A percentile compares a stretch with the other conserved stretches of the same genome.
Conservation (phyloP, 2,888 invertebrate species). For the Mythimna lalbum region DNA sequence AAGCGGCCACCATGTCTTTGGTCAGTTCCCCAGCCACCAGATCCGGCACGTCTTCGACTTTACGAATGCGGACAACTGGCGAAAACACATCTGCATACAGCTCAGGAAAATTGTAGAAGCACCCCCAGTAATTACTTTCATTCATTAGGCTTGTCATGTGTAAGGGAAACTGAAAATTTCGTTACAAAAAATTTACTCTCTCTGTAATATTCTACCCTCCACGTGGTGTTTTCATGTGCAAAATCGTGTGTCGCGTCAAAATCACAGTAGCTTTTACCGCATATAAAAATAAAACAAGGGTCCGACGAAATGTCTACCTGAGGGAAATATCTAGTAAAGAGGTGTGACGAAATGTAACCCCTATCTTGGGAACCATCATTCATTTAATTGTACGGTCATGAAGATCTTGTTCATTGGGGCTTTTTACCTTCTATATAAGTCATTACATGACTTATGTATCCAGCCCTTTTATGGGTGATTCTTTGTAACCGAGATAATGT, state of each 20-base stretch:
- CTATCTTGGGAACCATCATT: constrained; percentile 68
- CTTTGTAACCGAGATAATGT: no score
- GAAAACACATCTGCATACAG: constrained; percentile 80
- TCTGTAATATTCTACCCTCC: background rate
- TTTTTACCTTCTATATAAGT: constrained; percentile 64
- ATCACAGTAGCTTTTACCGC: constrained; percentile 56
- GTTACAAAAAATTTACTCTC: background rate
- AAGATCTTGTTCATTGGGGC: constrained; percentile 47
- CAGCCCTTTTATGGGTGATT: constrained; percentile 30
- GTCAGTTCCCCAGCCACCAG: constrained; percentile 86
- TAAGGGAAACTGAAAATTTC: constrained; percentile 76
- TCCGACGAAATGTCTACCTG: constrained; percentile 65
- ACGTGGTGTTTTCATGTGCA: constrained; percentile 1
- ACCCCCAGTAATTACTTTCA: constrained; percentile 84
- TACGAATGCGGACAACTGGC: constrained; percentile 76
- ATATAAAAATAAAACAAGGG: constrained; percentile 63
- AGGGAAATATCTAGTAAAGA: constrained; percentile 66
- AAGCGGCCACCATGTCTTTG: constrained; percentile 87
- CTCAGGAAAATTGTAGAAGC: constrained; percentile 85
- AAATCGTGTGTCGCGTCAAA: constrained; percentile 31
- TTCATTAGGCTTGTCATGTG: constrained; percentile 81
- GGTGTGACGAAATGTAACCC: constrained; percentile 72
- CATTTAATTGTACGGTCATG: constrained; percentile 67
- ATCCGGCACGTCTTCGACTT: constrained; percentile 75
- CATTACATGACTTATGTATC: constrained; percentile 63